Percentiles rank a stretch among this genome's conserved stretches.
Conservation (phyloP, 2,797 vertebrate species). For the Scolopax bukidnonensis region DNA sequence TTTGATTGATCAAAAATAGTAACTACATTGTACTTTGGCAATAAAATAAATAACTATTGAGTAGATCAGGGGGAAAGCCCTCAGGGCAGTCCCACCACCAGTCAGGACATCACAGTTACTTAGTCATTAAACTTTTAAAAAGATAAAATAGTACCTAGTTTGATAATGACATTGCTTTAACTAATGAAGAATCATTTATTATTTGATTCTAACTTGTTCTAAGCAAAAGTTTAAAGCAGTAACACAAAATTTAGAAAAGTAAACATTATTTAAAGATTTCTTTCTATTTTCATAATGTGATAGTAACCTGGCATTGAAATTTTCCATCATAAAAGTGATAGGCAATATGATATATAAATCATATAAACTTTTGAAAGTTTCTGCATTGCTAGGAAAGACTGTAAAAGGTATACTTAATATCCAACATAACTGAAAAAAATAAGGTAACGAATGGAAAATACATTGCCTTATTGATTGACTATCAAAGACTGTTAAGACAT, state of each 20-base stretch:
- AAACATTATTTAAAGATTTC: background rate
- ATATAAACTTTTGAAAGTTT: background rate
- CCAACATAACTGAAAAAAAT: background rate
- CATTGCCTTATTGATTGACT: background rate
- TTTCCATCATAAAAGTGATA: background rate
- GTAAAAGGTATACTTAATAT: background rate
- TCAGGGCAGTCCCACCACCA: background rate
- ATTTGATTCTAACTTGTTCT: background rate
- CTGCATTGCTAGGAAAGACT: background rate
- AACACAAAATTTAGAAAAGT: background rate
- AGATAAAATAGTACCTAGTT: background rate
- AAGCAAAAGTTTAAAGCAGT: background rate
- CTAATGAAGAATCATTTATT: background rate
- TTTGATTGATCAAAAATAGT: background rate
- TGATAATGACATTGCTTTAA: background rate
- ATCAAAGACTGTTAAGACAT: background rate
- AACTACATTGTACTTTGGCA: background rate
- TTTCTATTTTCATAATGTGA: background rate
- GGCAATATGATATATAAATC: accelerated
- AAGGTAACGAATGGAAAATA: background rate
- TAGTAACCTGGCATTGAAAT: background rate
- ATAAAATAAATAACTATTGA: background rate
- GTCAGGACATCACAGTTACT: background rate
- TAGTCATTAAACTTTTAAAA: background rate
- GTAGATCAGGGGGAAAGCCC: accelerated